These are phyloP conservation scores for Cryptus viduatorius DNA, from an alignment of 2,888 invertebrate species.

Conservation along the genomic window DNA sequence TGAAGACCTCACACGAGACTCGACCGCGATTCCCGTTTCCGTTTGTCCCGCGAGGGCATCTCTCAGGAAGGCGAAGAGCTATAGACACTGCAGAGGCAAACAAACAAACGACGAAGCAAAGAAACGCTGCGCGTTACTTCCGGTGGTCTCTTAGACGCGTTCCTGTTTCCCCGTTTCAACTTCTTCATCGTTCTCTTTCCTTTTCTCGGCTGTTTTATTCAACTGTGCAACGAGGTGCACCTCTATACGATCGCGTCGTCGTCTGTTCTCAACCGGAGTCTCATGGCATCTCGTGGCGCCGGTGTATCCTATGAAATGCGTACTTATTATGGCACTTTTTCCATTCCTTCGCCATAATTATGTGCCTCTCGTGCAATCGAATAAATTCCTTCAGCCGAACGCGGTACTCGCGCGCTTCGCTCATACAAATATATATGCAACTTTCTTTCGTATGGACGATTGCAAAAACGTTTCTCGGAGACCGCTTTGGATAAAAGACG, in stretches of 20 bases:
- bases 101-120: constrained; percentile 40
- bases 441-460: background rate
- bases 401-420: background rate
- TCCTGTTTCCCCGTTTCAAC: constrained; percentile 14
- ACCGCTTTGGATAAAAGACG: background rate
- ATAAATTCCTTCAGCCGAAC: background rate
- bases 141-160: constrained; percentile 29
- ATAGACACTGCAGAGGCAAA: constrained; percentile 27
- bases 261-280: too few species aligned
- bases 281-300: constrained; percentile 4
- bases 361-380: constrained; percentile 9
- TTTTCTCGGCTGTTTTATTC: background rate
- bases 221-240: background rate
- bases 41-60: constrained; percentile 29
- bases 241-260: too few species aligned
- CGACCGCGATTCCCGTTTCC: constrained; percentile 67
- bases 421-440: background rate
- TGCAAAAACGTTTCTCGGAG: background rate
- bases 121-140: constrained; percentile 48
- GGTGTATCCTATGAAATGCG: background rate
- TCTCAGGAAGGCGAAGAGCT: constrained; percentile 6
- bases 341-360: constrained; percentile 30
- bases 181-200: background rate
- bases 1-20: constrained; percentile 56
- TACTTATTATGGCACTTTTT: background rate